Base-by-base conservation (phyloP, 2,113 vertebrate species). In the Callorhinus ursinus region DNA sequence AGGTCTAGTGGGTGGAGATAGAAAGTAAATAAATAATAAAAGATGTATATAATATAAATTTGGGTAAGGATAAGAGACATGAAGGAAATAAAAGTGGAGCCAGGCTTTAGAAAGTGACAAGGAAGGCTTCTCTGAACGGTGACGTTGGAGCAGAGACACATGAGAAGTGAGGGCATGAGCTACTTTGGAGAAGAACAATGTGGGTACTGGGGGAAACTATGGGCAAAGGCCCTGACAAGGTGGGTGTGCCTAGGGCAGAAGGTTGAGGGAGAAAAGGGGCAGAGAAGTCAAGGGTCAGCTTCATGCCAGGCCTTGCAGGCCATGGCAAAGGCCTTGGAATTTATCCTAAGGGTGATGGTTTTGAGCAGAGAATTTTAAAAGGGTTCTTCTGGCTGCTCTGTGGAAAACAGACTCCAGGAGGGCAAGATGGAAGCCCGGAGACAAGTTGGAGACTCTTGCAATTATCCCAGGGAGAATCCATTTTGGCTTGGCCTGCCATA, bases 331-430 rank as follows among this genome's bases (percentile, higher is more conserved):
- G 11, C 57, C 51, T 53, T 59, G 28, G 49, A 61, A 49, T 51
- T 91, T 53, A 88, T 51, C 42, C 22, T 65, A 49, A 76, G 16
- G 51, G 13, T 46, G 21, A 93, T 53, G 19, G 53, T 42, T 86
- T 63, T 61, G 51, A 91, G 14, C 39, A 61, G 33, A 39, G 49
- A 83, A 67, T 81, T 88, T 86, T 55, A 49, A 53, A 92, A 93
- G 72, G 1, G 4, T 53, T 31, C 24, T 5, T 76, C 26, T 71
- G 46, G 39, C 31, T 74, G 19, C 13, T 24, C 5, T 18, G 31
- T 63, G n/a, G 53, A 83, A 91, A 91, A 61, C 15, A 33, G 46
- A 22, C 39, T 19, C 1, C 5, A 80, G 14, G 28, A 80, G 19
- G 57, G 24, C 33, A 36, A 85, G 57, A 46, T 4, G 28, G 39